phyloP scores from a whole-genome alignment of 1,140 invertebrate genomes.

The Sitodiplosis mosellana region DNA sequence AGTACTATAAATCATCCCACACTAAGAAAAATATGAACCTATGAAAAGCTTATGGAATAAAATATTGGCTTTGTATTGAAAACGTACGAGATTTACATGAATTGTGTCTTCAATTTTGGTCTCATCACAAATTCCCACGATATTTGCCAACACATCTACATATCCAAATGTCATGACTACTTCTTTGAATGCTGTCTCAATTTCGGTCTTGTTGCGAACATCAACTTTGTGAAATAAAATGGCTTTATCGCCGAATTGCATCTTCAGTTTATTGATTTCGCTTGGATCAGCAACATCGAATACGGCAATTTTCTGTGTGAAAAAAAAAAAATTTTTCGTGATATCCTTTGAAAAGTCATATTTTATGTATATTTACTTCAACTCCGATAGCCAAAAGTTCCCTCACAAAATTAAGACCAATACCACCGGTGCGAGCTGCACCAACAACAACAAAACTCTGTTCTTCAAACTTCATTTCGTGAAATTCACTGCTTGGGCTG shows the following conservation, averaged over 20 bases:
- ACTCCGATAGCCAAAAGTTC: too few species aligned
- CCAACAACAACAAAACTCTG: too few species aligned
- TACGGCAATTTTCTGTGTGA: neutral
- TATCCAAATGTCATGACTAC: neutral
- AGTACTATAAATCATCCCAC: constrained; percentile 19
- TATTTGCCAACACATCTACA: neutral
- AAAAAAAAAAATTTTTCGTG: neutral
- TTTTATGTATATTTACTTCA: too few species aligned
- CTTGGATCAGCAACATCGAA: neutral
- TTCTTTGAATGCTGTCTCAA: neutral
- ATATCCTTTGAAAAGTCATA: too few species aligned
- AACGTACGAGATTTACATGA: neutral
- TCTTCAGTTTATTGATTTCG: neutral
- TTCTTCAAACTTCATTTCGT: too few species aligned
- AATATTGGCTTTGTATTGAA: neutral
- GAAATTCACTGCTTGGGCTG: too few species aligned
- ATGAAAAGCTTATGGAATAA: neutral
- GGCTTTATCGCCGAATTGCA: neutral
- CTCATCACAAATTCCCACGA: neutral
- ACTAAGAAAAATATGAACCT: constrained; percentile 1
- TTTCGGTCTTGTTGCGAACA: neutral
- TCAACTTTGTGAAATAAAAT: neutral
- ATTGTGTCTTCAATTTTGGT: neutral
- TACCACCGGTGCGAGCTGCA: too few species aligned
- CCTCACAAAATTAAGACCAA: too few species aligned